phyloP scores from a whole-genome alignment of 2,113 vertebrate genomes.

The Muntiacus muntjak region DNA sequence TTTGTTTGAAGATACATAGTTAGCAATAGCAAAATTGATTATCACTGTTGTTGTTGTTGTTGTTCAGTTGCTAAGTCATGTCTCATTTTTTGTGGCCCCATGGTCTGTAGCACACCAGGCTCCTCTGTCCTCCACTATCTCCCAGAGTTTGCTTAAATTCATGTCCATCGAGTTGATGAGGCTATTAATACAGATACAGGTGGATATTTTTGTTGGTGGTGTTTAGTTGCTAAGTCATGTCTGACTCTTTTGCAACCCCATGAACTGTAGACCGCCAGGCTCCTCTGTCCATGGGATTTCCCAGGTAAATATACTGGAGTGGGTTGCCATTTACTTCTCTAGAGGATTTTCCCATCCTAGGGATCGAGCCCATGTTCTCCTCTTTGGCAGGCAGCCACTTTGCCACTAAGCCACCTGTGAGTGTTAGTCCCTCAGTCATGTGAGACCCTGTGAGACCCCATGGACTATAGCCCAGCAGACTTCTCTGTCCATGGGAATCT shows the following conservation, averaged over 20 bases:
- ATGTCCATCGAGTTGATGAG: not conserved
- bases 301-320: not conserved
- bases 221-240: not conserved
- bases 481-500: not conserved
- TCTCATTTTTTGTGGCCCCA: not conserved
- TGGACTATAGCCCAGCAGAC: not conserved
- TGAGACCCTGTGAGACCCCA: not conserved
- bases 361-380: not conserved
- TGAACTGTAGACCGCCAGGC: not conserved
- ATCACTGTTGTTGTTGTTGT: not conserved
- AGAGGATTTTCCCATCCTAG: not conserved
- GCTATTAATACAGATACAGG: not conserved
- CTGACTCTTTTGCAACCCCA: not conserved
- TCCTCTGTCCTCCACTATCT: not conserved
- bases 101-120: not conserved
- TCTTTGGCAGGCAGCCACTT: not conserved
- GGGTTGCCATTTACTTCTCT: too few relatives aligned
- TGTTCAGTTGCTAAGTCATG: not conserved
- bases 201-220: not conserved
- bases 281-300: not conserved
- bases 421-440: not conserved
- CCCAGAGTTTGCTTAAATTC: not conserved
- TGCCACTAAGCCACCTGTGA: not conserved
- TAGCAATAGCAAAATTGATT: not conserved
- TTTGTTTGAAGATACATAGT: not conserved